Conservation (phyloP, 2,797 vertebrate genomes). For the Anguilla pacifica region DNA sequence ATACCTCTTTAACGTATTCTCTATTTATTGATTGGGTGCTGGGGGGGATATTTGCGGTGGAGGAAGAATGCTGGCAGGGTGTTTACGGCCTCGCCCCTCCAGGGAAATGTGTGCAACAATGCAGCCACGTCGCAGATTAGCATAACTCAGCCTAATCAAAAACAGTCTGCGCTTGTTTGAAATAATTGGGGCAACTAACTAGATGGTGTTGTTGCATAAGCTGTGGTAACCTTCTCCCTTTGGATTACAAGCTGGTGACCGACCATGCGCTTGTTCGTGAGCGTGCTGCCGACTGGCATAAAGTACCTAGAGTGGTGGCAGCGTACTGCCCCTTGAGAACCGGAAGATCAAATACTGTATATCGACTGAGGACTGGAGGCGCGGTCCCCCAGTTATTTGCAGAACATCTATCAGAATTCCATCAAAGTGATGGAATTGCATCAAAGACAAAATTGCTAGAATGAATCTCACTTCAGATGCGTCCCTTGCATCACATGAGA, state of each 20-base stretch:
- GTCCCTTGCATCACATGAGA: neutral
- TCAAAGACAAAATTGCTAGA: neutral
- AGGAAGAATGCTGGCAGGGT: conserved; percentile 56
- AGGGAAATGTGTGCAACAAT: conserved; percentile 59
- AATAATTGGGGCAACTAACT: conserved; percentile 61
- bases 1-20: conserved; percentile 60
- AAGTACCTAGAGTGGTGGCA: neutral
- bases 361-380: neutral
- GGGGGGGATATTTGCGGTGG: conserved; percentile 53
- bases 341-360: neutral
- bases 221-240: conserved; percentile 38
- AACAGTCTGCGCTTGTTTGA: conserved; percentile 55
- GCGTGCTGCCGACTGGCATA: conserved; percentile 27
- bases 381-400: neutral
- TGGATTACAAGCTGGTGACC: conserved; percentile 43
- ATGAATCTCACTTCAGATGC: neutral
- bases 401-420: neutral
- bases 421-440: neutral
- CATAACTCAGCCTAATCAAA: conserved; percentile 57
- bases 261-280: conserved; percentile 54
- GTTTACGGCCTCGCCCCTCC: conserved; percentile 55
- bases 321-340: neutral
- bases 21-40: conserved; percentile 61
- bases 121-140: conserved; percentile 51
- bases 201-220: conserved; percentile 55